These are phyloP conservation scores for Andinoacara biseriatus DNA, from an alignment of 2,113 vertebrate species.

Conservation along the genomic window DNA sequence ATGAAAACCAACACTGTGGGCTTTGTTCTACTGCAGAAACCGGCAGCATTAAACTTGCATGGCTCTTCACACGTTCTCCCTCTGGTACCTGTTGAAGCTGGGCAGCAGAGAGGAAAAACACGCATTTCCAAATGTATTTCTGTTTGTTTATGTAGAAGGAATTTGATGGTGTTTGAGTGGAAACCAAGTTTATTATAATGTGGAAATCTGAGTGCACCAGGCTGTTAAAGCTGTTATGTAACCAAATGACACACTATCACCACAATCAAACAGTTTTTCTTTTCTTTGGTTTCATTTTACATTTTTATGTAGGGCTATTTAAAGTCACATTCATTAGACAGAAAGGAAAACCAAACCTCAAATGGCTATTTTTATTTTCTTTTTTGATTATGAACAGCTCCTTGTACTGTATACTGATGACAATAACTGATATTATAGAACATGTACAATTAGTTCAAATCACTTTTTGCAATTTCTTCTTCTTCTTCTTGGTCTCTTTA, in stretches of 20 bases:
- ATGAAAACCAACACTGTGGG: slow-evolving; percentile 59
- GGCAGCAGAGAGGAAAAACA: slow-evolving; percentile 3
- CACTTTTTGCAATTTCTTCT: neutral
- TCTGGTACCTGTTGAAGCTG: slow-evolving; percentile 56
- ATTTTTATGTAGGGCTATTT: neutral
- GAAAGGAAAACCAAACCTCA: neutral
- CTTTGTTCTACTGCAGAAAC: slow-evolving; percentile 65
- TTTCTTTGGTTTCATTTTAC: neutral
- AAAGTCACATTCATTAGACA: neutral
- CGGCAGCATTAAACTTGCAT: slow-evolving; percentile 67
- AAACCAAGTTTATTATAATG: slow-evolving; percentile 8
- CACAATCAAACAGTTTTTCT: neutral
- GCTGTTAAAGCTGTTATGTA: neutral
- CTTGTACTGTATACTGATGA: neutral
- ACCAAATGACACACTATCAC: neutral
- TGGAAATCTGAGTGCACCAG: neutral
- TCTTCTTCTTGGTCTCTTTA: neutral
- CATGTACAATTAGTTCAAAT: neutral
- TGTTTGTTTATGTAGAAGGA: slow-evolving; percentile 6
- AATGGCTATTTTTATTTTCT: neutral
- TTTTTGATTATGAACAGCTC: neutral
- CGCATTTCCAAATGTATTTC: slow-evolving; percentile 29
- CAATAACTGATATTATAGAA: neutral
- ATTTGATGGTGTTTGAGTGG: neutral
- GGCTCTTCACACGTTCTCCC: slow-evolving; percentile 42